These are phyloP conservation scores for Scomberomorus guttatus DNA, from an alignment of 2,797 vertebrate genomes.

Conservation along the genomic window DNA sequence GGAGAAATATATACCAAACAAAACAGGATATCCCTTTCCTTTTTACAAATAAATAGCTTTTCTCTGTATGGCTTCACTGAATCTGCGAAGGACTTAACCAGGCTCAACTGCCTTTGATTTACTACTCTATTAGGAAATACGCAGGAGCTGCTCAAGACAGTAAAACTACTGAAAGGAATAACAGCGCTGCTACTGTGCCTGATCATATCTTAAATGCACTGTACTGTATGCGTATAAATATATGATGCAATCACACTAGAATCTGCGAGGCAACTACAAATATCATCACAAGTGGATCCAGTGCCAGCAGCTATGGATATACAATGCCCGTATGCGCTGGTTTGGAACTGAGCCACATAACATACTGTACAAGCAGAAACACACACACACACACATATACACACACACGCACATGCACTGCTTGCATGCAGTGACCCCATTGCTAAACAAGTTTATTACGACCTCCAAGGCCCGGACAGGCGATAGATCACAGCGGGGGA, in stretches of 20 bases:
- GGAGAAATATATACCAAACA: not conserved
- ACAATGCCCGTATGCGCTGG: not conserved
- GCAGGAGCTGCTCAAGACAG: slow-evolving; percentile 35
- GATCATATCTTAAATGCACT: slow-evolving; percentile 19
- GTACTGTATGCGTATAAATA: slow-evolving; percentile 41
- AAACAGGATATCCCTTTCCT: slow-evolving; percentile 2
- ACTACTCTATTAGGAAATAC: slow-evolving; percentile 60
- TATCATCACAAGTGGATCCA: slow-evolving; percentile 43
- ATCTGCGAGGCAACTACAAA: slow-evolving; percentile 38
- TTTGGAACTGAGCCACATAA: slow-evolving; percentile 18
- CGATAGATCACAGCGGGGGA: slow-evolving; percentile 79
- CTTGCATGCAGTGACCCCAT: slow-evolving; percentile 62
- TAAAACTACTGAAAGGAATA: slow-evolving; percentile 52
- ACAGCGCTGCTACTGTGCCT: slow-evolving; percentile 21
- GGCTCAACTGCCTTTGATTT: slow-evolving; percentile 62
- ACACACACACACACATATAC: not conserved
- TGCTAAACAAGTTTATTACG: slow-evolving; percentile 82
- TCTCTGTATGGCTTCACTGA: slow-evolving; percentile 31
- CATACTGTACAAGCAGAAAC: slow-evolving; percentile 10
- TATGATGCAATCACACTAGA: slow-evolving; percentile 35
- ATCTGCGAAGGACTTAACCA: slow-evolving; percentile 13
- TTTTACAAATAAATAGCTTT: slow-evolving; percentile 29
- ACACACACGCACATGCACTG: slow-evolving; percentile 28
- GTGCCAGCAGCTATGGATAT: slow-evolving; percentile 39
- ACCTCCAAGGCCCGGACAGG: slow-evolving; percentile 77